Conservation (phyloP, 2,888 invertebrate species). For the Uloborus plumipes region DNA sequence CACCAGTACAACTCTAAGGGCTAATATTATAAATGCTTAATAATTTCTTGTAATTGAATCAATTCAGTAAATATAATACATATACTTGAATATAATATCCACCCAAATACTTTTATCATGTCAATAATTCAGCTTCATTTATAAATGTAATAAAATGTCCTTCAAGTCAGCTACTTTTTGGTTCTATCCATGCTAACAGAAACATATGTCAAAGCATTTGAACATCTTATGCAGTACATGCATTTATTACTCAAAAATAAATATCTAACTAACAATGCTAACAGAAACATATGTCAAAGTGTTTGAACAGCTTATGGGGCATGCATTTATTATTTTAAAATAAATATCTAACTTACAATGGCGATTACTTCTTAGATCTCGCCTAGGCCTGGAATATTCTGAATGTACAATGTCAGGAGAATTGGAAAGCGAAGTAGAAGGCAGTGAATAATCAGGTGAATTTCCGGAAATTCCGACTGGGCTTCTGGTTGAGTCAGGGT, state of each 20-base stretch:
- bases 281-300: background rate
- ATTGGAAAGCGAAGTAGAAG: conserved; percentile 18
- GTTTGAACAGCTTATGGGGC: background rate
- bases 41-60: no score
- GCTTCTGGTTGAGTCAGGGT: conserved; percentile 59
- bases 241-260: background rate
- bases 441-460: conserved; percentile 32
- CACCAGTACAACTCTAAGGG: no score
- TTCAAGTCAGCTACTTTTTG: no score
- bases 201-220: background rate
- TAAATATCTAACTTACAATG: conserved; percentile 41
- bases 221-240: background rate
- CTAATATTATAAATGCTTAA: no score
- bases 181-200: no score
- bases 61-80: no score
- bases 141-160: no score
- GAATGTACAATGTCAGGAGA: conserved; percentile 34
- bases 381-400: conserved; percentile 56
- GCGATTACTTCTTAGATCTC: conserved; percentile 56
- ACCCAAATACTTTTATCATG: no score
- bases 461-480: conserved; percentile 47
- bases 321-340: background rate
- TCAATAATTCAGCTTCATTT: no score
- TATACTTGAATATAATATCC: no score
- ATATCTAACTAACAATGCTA: conserved; percentile 42